Evolutionary conservation across 2,113 vertebrate species (phyloP), one percentile per base, ranked within the genome.

Genomic region (Scophthalmus maximus): DNA sequence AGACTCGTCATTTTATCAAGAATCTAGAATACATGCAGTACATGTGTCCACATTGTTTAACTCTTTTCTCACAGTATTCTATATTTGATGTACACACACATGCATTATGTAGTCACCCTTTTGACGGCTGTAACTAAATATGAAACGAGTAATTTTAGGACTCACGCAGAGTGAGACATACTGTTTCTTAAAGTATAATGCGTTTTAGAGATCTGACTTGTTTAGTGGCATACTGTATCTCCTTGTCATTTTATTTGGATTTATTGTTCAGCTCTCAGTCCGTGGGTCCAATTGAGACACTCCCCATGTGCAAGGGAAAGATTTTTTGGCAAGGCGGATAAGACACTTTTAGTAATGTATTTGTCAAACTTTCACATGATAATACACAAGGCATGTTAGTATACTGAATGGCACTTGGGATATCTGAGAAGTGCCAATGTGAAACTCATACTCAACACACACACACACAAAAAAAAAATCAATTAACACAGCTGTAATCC

Each of bases 401-500:
- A 14, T 27, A 51, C 36, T 50, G 6, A 5, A 30, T 25, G 14
- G 18, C 25, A 20, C 4, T 46, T 49, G 5, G 25, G 22, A 25
- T 8, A n/a, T 6, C n/a, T 12, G 8, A 46, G 6, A 34, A 18
- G 6, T 14, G 11, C 8, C 6, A 38, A 15, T 26, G 22, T 42
- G 15, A 38, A 40, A 57, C 9, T n/a, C 29, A 29, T 25, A 38
- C 4, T 23, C 11, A 68, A 29, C 20, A 58, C 47, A n/a, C n/a
- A n/a, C n/a, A n/a, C n/a, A n/a, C n/a, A n/a, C n/a, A n/a, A n/a
- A n/a, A n/a, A 46, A 46, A 67, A 67, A 62, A 65, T 65, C 47
- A 49, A 40, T 40, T 15, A 68, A 60, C 60, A 72, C 32, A 72
- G 27, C 12, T 23, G 58, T 49, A 50, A 25, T 73, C 22, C 32